Conservation (phyloP, 2,888 invertebrate genomes). For the Melinopterus prodromus region DNA sequence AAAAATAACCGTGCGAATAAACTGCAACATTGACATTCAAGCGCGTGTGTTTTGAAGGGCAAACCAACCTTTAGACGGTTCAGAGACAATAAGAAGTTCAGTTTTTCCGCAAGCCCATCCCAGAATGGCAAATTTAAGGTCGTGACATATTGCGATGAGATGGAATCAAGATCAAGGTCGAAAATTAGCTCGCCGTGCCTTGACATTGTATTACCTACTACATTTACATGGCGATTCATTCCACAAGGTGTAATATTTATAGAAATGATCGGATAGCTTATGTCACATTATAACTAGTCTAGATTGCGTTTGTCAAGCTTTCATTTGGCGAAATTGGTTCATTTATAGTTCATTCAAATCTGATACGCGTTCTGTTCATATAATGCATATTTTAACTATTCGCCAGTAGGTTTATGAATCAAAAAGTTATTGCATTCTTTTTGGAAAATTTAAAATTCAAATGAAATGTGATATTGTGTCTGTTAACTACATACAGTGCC, state of each 20-base stretch:
- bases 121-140: not conserved
- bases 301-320: not conserved
- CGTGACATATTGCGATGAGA: conserved; percentile 4
- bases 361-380: conserved; percentile 10
- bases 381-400: not conserved
- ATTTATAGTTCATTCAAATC: not conserved
- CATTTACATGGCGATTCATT: not conserved
- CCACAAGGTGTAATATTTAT: conserved; percentile 27
- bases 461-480: too few relatives aligned
- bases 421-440: too few relatives aligned
- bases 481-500: too few relatives aligned
- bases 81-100: not conserved
- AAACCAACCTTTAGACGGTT: not conserved
- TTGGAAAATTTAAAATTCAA: too few relatives aligned
- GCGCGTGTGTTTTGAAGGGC: not conserved
- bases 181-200: conserved; percentile 14
- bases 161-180: conserved; percentile 25
- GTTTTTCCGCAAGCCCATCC: not conserved
- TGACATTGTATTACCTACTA: conserved; percentile 11
- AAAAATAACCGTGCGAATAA: not conserved
- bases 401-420: too few relatives aligned
- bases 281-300: conserved; percentile 14
- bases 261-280: conserved; percentile 20
- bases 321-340: conserved; percentile 14
- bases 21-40: not conserved